Evolutionary conservation across 2,797 vertebrate species (phyloP), one percentile per base, ranked within the genome.

Genomic region (Aotus griseimembra): DNA sequence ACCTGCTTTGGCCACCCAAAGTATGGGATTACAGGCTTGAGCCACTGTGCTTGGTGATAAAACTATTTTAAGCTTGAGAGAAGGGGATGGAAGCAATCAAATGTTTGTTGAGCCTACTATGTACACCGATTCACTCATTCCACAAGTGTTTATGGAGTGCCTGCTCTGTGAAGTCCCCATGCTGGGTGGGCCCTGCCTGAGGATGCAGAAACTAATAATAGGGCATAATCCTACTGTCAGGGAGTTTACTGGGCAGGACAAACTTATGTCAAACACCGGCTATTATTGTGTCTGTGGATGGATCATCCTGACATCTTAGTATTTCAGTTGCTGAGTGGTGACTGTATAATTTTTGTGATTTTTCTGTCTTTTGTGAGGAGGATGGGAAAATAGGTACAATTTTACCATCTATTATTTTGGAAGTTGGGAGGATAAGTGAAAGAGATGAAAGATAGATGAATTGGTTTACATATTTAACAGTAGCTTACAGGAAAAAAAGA

Each of bases 381-480:
- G 1, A 3, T 67, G 26, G 30, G 41, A 17, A 73, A 80, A 84
- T 73, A 77, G 33, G 57, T 24, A 61, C 9, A 89, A 75, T 72
- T 88, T 88, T 73, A 86, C 57, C 46, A 64, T 19, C 17, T 89
- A 10, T 41, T 89, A 46, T 75, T 93, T 81, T 36, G 58, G n/a
- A 95, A 50, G 20, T 15, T 83, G 39, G 93, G 33, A 95, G 10
- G 14, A 58, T 76, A 90, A 88, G 58, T 73, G 30, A 94, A 94
- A 96, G 22, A 80, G 2, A 76, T 75, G 92, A 91, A 93, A 92
- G 17, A 52, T 33, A 61, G 15, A 93, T 86, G 72, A 81, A 92
- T 48, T 73, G 46, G 3, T 80, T 94, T 85, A 26, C 5, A 6
- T 70, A 90, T 84, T 93, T 90, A 90, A 81, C n/a, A 88, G 64